These are phyloP conservation scores for Drosophila melanocephala DNA, from an alignment of 2,888 invertebrate species.

Conservation along the genomic window DNA sequence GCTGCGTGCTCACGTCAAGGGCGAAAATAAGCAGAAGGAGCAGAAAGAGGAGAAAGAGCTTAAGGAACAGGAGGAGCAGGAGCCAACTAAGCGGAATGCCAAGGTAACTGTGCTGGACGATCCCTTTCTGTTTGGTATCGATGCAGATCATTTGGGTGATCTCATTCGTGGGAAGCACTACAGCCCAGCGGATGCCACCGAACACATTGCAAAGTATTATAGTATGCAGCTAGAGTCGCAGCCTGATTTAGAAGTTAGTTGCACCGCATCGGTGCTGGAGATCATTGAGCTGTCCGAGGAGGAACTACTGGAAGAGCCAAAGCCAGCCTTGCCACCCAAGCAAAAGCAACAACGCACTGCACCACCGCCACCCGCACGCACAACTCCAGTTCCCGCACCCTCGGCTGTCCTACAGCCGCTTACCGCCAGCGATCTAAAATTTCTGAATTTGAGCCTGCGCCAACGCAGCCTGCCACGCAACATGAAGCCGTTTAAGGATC, in stretches of 20 bases:
- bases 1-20: slow-evolving; percentile 78
- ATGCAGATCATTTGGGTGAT: slow-evolving; percentile 83
- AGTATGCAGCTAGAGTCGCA: slow-evolving; percentile 46
- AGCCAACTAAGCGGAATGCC: slow-evolving; percentile 82
- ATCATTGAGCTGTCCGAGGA: slow-evolving; percentile 70
- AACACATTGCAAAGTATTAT: slow-evolving; percentile 82
- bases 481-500: slow-evolving; percentile 82
- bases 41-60: slow-evolving; percentile 19
- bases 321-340: slow-evolving; percentile 81
- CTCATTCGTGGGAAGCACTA: slow-evolving; percentile 75
- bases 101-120: slow-evolving; percentile 85
- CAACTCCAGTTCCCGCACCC: slow-evolving; percentile 21
- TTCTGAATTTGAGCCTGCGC: slow-evolving; percentile 84
- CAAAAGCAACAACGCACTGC: slow-evolving; percentile 66
- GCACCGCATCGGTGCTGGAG: slow-evolving; percentile 61
- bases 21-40: slow-evolving; percentile 56
- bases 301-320: slow-evolving; percentile 49
- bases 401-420: slow-evolving; percentile 74
- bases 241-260: slow-evolving; percentile 13
- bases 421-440: slow-evolving; percentile 84
- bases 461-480: slow-evolving; percentile 84
- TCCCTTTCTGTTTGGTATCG: slow-evolving; percentile 85
- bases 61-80: slow-evolving; percentile 32
- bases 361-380: slow-evolving; percentile 59
- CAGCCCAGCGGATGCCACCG: slow-evolving; percentile 62